Conservation (phyloP, 2,113 vertebrate species). For the Eira barbara region DNA sequence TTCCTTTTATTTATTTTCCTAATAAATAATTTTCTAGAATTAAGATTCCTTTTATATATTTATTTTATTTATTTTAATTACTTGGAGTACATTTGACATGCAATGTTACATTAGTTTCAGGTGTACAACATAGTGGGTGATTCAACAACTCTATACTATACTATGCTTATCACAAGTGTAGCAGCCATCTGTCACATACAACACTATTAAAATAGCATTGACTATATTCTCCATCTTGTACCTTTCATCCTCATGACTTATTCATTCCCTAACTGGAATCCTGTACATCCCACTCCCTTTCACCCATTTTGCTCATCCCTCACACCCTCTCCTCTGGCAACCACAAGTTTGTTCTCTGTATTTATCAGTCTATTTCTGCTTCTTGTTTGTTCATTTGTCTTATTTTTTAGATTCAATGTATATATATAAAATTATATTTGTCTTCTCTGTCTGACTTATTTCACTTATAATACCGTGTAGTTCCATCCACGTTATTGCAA, state of each 20-base stretch:
- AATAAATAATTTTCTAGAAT: too few species aligned
- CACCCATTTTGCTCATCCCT: background rate
- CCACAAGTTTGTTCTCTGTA: background rate
- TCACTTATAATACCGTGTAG: background rate
- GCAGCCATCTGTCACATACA: background rate
- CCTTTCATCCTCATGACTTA: background rate
- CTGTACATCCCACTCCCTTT: background rate
- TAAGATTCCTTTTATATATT: background rate
- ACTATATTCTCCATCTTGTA: background rate
- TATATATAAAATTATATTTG: background rate
- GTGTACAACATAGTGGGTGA: background rate
- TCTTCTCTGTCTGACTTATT: background rate
- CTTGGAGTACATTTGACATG: background rate
- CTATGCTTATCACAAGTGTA: background rate
- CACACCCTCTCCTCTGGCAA: background rate
- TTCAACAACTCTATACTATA: background rate
- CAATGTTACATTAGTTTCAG: background rate
- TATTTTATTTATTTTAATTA: background rate
- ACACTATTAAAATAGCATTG: background rate
- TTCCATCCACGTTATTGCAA: background rate
- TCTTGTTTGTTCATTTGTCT: background rate
- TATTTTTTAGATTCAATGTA: background rate
- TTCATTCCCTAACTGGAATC: background rate
- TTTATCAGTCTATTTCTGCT: background rate
- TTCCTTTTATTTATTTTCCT: too few species aligned